These are phyloP conservation scores for Agrypnus murinus DNA, from an alignment of 2,888 invertebrate genomes.

Conservation along the genomic window DNA sequence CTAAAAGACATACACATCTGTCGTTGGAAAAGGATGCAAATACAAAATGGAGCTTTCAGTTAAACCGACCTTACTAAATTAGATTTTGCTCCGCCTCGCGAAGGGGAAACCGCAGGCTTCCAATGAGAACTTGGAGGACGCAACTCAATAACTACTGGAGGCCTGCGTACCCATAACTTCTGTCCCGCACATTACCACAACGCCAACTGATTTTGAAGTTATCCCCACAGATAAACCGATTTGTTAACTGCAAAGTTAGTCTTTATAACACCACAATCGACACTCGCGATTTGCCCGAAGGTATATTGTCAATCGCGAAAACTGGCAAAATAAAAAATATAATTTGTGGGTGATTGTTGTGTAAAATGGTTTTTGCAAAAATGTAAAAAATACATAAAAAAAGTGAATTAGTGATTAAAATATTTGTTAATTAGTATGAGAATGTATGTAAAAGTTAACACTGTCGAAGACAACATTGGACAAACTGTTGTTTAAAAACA, in stretches of 20 bases:
- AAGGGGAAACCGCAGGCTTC: conserved; percentile 53
- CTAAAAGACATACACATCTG: conserved; percentile 32
- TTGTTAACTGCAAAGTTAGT: conserved; percentile 58
- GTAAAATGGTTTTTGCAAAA: background rate
- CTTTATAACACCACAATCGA: conserved; percentile 51
- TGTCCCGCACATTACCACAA: conserved; percentile 52
- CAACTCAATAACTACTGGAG: conserved; percentile 56
- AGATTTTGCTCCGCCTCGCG: conserved; percentile 54
- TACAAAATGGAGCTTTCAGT: conserved; percentile 60
- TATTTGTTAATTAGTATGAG: conserved; percentile 15
- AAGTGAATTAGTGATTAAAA: conserved; percentile 10
- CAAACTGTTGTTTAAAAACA: conserved; percentile 42
- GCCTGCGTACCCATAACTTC: conserved; percentile 59
- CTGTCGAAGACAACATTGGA: conserved; percentile 16
- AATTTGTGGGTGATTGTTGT: conserved; percentile 10
- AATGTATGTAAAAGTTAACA: conserved; percentile 23
- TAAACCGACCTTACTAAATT: conserved; percentile 54
- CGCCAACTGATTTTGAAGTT: conserved; percentile 59
- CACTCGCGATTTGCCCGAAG: conserved; percentile 30
- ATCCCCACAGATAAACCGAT: conserved; percentile 61
- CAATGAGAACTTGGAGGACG: conserved; percentile 56
- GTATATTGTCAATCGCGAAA: background rate
- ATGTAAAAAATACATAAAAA: conserved; percentile 8
- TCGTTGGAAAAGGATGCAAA: conserved; percentile 55
- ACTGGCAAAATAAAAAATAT: background rate